These are phyloP conservation scores for Lutra lutra DNA, from an alignment of 2,797 vertebrate species.

Conservation along the genomic window DNA sequence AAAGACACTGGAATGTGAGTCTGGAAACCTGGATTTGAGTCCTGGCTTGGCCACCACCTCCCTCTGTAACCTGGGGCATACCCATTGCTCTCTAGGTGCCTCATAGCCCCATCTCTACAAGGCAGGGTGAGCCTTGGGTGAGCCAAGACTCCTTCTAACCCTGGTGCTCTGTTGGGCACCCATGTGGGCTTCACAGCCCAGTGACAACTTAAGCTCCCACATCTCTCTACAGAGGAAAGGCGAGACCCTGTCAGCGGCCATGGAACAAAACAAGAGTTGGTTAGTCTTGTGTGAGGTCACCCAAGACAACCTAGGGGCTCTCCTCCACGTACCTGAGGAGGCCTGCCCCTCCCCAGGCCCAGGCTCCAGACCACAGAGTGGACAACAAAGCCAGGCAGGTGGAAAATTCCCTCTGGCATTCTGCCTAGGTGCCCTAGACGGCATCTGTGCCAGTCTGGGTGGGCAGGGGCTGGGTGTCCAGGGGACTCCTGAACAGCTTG, in stretches of 20 bases:
- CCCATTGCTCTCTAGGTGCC: not conserved
- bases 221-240: not conserved
- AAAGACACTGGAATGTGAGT: not conserved
- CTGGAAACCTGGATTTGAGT: not conserved
- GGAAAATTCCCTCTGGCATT: slow-evolving; percentile 75
- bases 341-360: not conserved
- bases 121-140: not conserved
- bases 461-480: not conserved
- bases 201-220: not conserved
- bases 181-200: not conserved
- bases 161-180: not conserved
- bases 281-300: not conserved
- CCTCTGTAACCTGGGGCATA: not conserved
- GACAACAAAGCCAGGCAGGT: slow-evolving; percentile 64
- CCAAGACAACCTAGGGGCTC: not conserved
- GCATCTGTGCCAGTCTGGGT: not conserved
- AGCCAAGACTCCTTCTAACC: not conserved
- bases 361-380: slow-evolving; percentile 31
- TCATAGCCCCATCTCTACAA: not conserved
- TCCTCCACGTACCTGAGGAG: not conserved
- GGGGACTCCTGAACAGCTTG: not conserved
- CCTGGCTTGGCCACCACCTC: not conserved
- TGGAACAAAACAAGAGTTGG: not conserved
- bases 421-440: slow-evolving; percentile 49
- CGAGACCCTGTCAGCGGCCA: not conserved